Base-by-base conservation (phyloP, 2,113 vertebrate genomes). In the Pedetes capensis region DNA sequence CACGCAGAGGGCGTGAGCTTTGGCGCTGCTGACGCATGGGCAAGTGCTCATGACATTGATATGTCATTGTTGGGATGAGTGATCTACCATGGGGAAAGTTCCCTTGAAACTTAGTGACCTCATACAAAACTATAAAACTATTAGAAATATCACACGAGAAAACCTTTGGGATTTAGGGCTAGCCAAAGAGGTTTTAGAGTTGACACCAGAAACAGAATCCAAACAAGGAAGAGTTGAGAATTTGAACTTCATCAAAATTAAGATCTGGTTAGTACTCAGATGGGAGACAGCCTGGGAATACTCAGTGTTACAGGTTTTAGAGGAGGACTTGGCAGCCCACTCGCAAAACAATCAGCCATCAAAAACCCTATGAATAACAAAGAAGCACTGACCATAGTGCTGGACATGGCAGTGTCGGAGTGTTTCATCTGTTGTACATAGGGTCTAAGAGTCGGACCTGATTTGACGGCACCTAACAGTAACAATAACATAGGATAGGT, bases 231-330 rank as follows among this genome's bases (percentile, higher is more conserved):
- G 78, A 91, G 59, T 22, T 27, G 12, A 2, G n/a, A 11, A 82
- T 6, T 7, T 32, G 55, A 68, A 13, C 23, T 23, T 74, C 2
- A 23, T 39, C 29, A 44, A 87, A 17, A 64, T 34, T 10, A 27
- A 61, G 22, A 91, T 6, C 51, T 32, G 0, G 71, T 37, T 37
- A 0, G 14, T n/a, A n/a, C n/a, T n/a, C n/a, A n/a, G n/a, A n/a
- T n/a, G n/a, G n/a, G n/a, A n/a, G n/a, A n/a, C n/a, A n/a, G n/a
- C n/a, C n/a, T n/a, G n/a, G n/a, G n/a, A n/a, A n/a, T n/a, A n/a
- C n/a, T n/a, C n/a, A n/a, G n/a, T n/a, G n/a, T n/a, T n/a, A n/a
- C n/a, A n/a, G n/a, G n/a, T n/a, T n/a, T n/a, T n/a, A n/a, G n/a
- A n/a, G n/a, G n/a, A n/a, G n/a, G n/a, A n/a, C n/a, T n/a, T n/a